A percentile compares a stretch with the other conserved stretches of the same genome.
phyloP scores from a whole-genome alignment of 2,797 vertebrate species.

The Ispidina picta region DNA sequence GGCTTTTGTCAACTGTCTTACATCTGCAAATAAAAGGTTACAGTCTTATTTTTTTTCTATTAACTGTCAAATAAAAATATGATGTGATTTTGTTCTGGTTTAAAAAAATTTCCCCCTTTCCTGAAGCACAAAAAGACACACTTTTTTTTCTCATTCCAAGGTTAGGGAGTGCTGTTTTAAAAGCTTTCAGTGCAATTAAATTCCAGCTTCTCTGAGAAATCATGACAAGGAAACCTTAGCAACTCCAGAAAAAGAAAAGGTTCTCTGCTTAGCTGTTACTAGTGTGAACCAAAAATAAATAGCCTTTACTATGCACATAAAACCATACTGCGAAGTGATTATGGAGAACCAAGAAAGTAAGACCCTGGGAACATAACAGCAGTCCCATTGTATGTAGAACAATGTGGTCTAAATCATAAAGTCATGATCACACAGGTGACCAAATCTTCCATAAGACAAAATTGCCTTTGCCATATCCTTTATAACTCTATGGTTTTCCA shows the following conservation, averaged over 20 bases:
- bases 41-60: not conserved
- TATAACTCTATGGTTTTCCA: not conserved
- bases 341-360: not conserved
- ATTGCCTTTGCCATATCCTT: not conserved
- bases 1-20: not conserved
- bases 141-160: not conserved
- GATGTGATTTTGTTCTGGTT: not conserved
- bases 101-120: not conserved
- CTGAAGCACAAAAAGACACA: not conserved
- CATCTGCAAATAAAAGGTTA: not conserved
- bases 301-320: not conserved
- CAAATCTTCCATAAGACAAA: not conserved
- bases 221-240: not conserved
- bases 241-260: not conserved
- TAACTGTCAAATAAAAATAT: not conserved
- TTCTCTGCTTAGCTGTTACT: not conserved
- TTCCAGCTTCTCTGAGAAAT: not conserved
- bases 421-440: not conserved
- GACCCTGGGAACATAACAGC: fast-evolving
- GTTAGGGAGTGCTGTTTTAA: not conserved
- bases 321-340: not conserved
- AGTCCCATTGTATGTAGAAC: not conserved
- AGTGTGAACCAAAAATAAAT: not conserved
- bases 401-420: not conserved
- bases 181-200: not conserved